phyloP scores from a whole-genome alignment of 2,113 vertebrate genomes.

The Triplophysa dalaica region DNA sequence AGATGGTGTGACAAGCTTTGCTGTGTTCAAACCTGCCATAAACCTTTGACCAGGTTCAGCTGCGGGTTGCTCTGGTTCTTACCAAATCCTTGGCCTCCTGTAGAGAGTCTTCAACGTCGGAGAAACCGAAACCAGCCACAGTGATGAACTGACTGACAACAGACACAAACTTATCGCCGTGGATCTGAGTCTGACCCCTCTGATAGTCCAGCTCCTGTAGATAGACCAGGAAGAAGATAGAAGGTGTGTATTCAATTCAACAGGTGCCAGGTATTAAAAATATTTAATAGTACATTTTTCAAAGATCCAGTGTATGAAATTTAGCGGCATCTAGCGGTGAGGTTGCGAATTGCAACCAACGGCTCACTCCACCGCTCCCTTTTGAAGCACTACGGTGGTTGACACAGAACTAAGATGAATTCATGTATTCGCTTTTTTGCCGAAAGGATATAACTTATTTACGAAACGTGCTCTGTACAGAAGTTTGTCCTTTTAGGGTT shows the following conservation, averaged over 20 bases:
- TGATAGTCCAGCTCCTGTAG: constrained; percentile 92
- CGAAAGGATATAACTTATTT: no score
- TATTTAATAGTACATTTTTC: no score
- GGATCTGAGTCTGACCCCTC: constrained; percentile 78
- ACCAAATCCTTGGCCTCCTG: constrained; percentile 92
- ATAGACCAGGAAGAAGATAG: neutral
- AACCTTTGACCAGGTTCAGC: neutral
- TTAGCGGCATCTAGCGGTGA: no score
- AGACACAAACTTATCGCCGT: constrained; percentile 88
- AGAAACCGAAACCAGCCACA: constrained; percentile 96
- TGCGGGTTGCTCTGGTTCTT: constrained; percentile 30
- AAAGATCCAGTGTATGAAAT: no score
- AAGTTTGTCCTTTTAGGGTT: no score
- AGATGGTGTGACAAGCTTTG: constrained; percentile 22
- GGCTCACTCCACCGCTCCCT: no score
- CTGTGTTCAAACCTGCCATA: neutral
- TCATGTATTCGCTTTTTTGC: no score
- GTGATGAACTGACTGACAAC: constrained; percentile 98
- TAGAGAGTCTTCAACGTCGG: constrained; percentile 93
- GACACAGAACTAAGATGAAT: no score
- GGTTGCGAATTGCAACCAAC: no score
- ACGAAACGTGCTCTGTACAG: no score
- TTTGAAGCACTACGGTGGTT: no score
- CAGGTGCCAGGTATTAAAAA: no score
- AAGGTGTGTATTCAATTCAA: neutral